A percentile compares a stretch with the other conserved stretches of the same genome.
phyloP scores from a whole-genome alignment of 1,140 invertebrate genomes.

The Heliconius congener region DNA sequence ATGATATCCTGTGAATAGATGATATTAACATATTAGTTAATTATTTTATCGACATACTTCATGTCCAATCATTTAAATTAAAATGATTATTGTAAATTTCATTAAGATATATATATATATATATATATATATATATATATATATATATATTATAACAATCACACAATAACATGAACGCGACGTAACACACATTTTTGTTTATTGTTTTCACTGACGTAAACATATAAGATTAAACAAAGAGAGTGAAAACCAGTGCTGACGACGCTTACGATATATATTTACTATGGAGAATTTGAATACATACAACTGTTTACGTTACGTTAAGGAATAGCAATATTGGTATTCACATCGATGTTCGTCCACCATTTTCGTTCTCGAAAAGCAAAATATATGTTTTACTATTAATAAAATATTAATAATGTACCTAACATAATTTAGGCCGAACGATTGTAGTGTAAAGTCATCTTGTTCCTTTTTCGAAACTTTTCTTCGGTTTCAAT shows the following conservation, averaged over 20 bases:
- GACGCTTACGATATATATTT: constrained; percentile 2
- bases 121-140: neutral
- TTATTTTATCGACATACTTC: neutral
- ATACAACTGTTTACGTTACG: neutral
- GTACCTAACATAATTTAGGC: no score
- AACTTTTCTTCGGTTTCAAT: no score
- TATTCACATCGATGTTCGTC: neutral
- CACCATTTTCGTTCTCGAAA: neutral
- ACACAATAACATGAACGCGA: no score
- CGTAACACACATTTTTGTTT: neutral
- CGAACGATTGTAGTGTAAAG: no score
- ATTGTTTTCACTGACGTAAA: constrained; percentile 1
- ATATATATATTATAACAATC: no score
- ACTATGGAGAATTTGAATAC: constrained; percentile 2
- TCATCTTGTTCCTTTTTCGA: no score
- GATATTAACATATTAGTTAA: constrained; percentile 4
- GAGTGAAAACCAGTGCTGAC: neutral
- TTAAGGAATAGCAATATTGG: neutral
- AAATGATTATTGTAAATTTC: neutral
- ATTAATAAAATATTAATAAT: neutral
- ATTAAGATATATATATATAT: neutral
- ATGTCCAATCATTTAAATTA: neutral
- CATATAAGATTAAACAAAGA: neutral
- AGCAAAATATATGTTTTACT: neutral
- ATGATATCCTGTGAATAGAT: neutral